These are phyloP conservation scores for Petrolisthes manimaculis DNA, from an alignment of 2,888 invertebrate species.

Conservation along the genomic window DNA sequence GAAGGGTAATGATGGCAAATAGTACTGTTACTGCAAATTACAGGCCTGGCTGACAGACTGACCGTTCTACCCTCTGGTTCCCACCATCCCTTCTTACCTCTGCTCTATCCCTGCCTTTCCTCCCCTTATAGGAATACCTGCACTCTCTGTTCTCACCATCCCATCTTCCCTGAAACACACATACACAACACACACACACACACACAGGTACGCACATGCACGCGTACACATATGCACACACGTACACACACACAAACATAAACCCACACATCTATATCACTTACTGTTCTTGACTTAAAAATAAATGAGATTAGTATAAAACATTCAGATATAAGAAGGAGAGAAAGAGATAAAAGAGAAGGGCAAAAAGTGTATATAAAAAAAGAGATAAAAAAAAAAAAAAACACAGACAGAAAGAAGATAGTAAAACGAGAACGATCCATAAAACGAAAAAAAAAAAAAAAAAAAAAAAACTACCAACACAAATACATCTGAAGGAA, in stretches of 20 bases:
- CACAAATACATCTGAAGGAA: too few species aligned
- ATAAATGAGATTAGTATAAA: too few species aligned
- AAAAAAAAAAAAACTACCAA: too few species aligned
- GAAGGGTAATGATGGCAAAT: constrained; percentile 38
- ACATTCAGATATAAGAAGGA: too few species aligned
- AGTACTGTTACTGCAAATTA: constrained; percentile 45
- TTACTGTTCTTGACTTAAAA: not conserved
- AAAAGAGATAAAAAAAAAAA: too few species aligned
- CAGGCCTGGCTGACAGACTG: constrained; percentile 29
- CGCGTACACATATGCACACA: too few species aligned
- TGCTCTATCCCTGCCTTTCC: not conserved
- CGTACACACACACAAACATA: constrained; percentile 20
- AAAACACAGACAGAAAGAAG: too few species aligned
- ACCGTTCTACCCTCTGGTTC: constrained; percentile 12
- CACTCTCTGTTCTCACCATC: not conserved
- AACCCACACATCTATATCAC: not conserved
- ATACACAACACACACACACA: not conserved
- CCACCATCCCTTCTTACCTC: not conserved
- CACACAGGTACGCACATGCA: not conserved
- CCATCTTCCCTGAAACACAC: not conserved
- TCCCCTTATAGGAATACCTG: not conserved
- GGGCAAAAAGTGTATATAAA: too few species aligned
- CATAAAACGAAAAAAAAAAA: too few species aligned
- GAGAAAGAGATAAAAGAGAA: too few species aligned
- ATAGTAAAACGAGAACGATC: too few species aligned